These are phyloP conservation scores for Hydropsyche tenuis DNA, from an alignment of 1,140 invertebrate species.

Conservation along the genomic window DNA sequence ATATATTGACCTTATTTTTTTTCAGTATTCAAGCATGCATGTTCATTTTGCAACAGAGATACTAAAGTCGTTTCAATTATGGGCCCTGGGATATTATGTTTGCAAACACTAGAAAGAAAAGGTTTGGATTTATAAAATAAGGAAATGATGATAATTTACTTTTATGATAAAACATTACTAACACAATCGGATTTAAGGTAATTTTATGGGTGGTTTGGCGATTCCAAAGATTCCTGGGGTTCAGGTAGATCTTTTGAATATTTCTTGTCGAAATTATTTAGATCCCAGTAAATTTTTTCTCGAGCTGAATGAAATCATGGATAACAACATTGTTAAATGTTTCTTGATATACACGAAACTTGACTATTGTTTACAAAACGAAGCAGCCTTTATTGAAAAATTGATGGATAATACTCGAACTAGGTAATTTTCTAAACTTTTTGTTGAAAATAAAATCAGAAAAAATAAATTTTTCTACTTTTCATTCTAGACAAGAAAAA, in stretches of 20 bases:
- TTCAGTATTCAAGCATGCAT: background rate
- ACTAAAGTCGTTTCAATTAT: background rate
- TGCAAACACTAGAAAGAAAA: background rate
- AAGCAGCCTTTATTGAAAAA: background rate
- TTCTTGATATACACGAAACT: background rate
- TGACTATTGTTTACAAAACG: no score
- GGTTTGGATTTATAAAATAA: background rate
- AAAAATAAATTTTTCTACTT: no score
- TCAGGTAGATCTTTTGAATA: background rate
- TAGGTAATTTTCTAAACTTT: background rate
- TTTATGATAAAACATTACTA: background rate
- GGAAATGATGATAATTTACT: background rate
- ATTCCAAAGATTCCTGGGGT: slow-evolving; percentile 1
- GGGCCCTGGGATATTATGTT: background rate
- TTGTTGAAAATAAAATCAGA: background rate
- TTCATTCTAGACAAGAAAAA: no score
- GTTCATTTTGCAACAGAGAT: background rate
- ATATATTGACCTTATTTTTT: no score
- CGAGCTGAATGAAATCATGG: background rate
- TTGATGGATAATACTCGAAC: background rate
- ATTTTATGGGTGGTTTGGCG: background rate
- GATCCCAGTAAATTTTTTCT: background rate
- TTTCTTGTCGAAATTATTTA: background rate
- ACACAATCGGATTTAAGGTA: background rate
- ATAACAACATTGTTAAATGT: slow-evolving; percentile 5